A percentile compares a stretch with the other conserved stretches of the same genome.
Conservation (phyloP, 2,113 vertebrate species). For the Odontesthes bonariensis region DNA sequence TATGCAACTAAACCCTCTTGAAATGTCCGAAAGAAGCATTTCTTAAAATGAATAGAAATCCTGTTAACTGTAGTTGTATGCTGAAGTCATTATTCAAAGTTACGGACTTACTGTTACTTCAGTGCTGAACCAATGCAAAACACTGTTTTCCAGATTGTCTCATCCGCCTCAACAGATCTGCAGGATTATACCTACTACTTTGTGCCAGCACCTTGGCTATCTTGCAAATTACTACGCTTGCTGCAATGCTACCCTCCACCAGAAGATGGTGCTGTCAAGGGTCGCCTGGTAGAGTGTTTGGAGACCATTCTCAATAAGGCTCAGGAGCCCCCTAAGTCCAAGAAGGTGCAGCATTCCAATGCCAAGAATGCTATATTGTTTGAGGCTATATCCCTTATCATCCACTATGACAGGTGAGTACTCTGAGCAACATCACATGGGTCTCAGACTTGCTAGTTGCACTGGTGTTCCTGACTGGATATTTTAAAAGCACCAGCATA, state of each 20-base stretch:
- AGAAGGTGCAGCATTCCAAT: conserved; percentile 96
- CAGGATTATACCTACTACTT: conserved; percentile 96
- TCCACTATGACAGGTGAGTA: conserved; percentile 89
- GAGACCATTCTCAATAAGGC: conserved; percentile 95
- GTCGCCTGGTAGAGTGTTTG: conserved; percentile 91
- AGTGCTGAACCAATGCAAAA: no score
- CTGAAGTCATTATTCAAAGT: no score
- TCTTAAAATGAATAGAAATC: no score
- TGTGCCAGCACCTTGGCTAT: conserved; percentile 93
- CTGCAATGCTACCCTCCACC: conserved; percentile 91
- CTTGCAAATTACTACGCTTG: conserved; percentile 90
- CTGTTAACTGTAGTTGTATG: no score
- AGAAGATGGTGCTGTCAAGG: conserved; percentile 92
- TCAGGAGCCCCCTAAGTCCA: conserved; percentile 95
- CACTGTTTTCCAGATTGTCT: conserved; percentile 85
- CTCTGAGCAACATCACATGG: neutral
- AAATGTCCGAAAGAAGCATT: no score
- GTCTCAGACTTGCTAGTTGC: no score
- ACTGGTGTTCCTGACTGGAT: no score
- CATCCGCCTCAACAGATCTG: conserved; percentile 92
- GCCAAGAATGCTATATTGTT: conserved; percentile 95
- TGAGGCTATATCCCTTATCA: conserved; percentile 93
- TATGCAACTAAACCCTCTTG: no score
- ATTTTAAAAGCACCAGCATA: no score
- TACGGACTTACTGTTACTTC: no score